phyloP scores from a whole-genome alignment of 2,113 vertebrate genomes.

The Cercopithecus mona region DNA sequence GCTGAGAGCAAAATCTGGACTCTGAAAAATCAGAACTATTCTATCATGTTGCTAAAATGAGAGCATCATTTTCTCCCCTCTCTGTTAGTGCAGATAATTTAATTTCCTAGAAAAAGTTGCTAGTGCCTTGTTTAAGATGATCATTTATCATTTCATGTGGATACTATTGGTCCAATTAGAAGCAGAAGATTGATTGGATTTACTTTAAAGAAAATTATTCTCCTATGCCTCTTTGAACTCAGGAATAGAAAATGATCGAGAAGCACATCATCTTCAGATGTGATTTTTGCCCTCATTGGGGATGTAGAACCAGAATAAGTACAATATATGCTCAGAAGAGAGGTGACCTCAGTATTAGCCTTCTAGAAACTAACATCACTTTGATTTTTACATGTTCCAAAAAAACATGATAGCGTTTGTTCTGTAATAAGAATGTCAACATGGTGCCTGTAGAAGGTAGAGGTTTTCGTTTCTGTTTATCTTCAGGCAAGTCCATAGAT shows the following conservation, averaged over 20 bases:
- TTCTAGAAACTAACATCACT: neutral
- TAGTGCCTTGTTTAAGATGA: slow-evolving; percentile 65
- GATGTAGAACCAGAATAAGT: neutral
- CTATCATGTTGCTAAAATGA: neutral
- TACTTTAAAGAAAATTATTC: neutral
- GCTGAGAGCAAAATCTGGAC: neutral
- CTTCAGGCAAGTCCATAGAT: neutral
- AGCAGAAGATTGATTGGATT: neutral
- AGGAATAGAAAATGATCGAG: slow-evolving; percentile 2
- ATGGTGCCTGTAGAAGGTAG: neutral
- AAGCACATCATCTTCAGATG: neutral
- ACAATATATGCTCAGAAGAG: neutral
- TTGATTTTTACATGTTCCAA: neutral
- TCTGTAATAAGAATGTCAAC: neutral
- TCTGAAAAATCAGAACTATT: neutral
- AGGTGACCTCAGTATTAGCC: neutral
- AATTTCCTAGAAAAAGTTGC: neutral
- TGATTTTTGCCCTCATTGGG: neutral
- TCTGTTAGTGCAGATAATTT: neutral
- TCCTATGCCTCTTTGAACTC: neutral
- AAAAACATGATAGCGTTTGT: neutral
- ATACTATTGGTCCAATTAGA: neutral
- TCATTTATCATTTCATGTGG: neutral
- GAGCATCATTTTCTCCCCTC: neutral
- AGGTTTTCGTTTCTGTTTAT: neutral